phyloP scores from a whole-genome alignment of 1,140 invertebrate genomes.

The Plutomurus gul region DNA sequence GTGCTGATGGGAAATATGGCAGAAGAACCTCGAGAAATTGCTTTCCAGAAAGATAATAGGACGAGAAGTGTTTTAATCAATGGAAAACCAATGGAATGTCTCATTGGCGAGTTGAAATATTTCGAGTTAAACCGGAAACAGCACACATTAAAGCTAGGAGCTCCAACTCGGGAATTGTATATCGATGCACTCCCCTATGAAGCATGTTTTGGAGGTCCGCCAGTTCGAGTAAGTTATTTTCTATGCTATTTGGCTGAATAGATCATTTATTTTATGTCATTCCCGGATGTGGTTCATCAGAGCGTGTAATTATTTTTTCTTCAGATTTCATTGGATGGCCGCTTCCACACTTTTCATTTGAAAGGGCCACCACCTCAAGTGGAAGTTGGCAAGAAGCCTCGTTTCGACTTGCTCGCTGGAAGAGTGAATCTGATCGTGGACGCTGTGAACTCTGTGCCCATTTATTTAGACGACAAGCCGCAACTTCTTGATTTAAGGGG shows the following conservation, averaged over 20 bases:
- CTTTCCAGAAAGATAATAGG: conserved; percentile 65
- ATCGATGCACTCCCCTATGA: conserved; percentile 85
- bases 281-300: background rate
- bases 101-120: conserved; percentile 55
- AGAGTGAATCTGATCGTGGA: conserved; percentile 83
- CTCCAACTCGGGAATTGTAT: conserved; percentile 87
- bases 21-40: conserved; percentile 82
- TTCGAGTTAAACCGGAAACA: conserved; percentile 71
- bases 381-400: conserved; percentile 61
- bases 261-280: background rate
- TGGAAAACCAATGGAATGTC: conserved; percentile 38
- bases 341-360: conserved; percentile 73
- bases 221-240: conserved; percentile 72
- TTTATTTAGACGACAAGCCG: conserved; percentile 84
- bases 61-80: conserved; percentile 56
- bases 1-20: conserved; percentile 79
- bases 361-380: conserved; percentile 81
- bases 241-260: background rate
- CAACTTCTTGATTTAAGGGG: conserved; percentile 73
- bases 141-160: conserved; percentile 76
- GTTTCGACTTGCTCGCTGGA: conserved; percentile 77
- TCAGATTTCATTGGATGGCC: conserved; percentile 67
- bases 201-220: conserved; percentile 87
- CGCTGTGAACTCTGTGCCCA: conserved; percentile 73
- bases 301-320: conserved; percentile 4